Evolutionary conservation across 2,113 vertebrate species (phyloP).

Genomic region (Notarius quadriscutis): DNA sequence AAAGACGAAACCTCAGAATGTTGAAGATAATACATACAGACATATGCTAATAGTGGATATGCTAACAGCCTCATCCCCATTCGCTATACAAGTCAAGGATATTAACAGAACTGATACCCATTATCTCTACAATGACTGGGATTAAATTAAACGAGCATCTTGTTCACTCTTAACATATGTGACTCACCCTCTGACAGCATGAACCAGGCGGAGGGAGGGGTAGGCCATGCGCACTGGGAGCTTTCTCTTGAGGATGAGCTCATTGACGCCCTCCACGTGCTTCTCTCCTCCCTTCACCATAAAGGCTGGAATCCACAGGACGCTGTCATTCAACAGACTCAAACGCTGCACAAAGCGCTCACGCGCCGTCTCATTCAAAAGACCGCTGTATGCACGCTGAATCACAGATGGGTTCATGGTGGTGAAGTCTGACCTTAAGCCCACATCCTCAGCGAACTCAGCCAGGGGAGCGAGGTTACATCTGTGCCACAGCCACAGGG

Average conservation of each 20-base stretch:
- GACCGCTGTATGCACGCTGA: constrained; percentile 84
- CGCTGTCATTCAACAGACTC: constrained; percentile 85
- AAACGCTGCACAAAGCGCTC: constrained; percentile 83
- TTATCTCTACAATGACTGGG: background rate
- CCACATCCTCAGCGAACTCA: constrained; percentile 84
- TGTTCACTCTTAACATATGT: constrained; percentile 31
- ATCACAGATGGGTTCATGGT: constrained; percentile 92
- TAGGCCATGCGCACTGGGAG: constrained; percentile 82
- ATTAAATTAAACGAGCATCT: background rate
- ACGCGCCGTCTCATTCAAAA: constrained; percentile 81
- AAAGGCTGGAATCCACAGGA: constrained; percentile 90
- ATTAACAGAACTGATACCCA: constrained; percentile 12
- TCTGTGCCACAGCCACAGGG: constrained; percentile 63
- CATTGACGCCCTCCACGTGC: constrained; percentile 84
- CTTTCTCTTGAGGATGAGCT: constrained; percentile 84
- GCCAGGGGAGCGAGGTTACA: constrained; percentile 87
- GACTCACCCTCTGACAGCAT: constrained; percentile 90
- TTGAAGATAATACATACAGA: background rate
- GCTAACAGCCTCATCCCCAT: background rate
- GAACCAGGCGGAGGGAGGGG: constrained; percentile 85
- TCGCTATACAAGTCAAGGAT: background rate
- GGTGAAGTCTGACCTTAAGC: constrained; percentile 88
- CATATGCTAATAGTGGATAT: background rate
- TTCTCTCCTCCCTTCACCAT: constrained; percentile 90
- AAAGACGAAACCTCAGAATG: background rate